These are phyloP conservation scores for Actinemys pallida DNA, from an alignment of 2,113 vertebrate genomes.

Conservation along the genomic window DNA sequence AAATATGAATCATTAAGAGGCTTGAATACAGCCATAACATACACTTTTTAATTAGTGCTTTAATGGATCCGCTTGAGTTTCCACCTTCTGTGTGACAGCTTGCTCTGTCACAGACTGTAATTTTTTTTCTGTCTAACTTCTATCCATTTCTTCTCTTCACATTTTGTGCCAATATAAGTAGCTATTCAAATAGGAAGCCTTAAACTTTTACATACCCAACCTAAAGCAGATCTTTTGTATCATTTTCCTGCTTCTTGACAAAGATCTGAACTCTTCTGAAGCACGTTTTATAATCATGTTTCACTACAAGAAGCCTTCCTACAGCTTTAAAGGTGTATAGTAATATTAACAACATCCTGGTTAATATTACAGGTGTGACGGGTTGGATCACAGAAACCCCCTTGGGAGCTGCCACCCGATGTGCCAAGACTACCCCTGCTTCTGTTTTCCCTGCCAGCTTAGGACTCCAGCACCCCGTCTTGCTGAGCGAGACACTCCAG, in stretches of 20 bases:
- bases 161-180: neutral
- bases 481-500: no score
- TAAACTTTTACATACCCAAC: neutral
- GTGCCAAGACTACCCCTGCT: no score
- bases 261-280: neutral
- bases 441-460: no score
- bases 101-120: neutral
- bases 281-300: neutral
- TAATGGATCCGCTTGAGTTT: neutral
- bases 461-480: no score
- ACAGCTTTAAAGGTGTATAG: neutral
- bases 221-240: neutral
- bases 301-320: neutral
- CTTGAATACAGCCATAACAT: rapidly evolving
- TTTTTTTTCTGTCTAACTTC: neutral
- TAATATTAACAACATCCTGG: neutral
- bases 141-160: neutral
- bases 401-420: no score
- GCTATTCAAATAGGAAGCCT: neutral
- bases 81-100: neutral
- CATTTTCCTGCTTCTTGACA: neutral
- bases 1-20: neutral
- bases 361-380: neutral
- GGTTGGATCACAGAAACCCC: no score
- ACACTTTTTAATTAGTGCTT: neutral